Base-by-base conservation (phyloP, 2,888 invertebrate species). In the Machimus rusticus region DNA sequence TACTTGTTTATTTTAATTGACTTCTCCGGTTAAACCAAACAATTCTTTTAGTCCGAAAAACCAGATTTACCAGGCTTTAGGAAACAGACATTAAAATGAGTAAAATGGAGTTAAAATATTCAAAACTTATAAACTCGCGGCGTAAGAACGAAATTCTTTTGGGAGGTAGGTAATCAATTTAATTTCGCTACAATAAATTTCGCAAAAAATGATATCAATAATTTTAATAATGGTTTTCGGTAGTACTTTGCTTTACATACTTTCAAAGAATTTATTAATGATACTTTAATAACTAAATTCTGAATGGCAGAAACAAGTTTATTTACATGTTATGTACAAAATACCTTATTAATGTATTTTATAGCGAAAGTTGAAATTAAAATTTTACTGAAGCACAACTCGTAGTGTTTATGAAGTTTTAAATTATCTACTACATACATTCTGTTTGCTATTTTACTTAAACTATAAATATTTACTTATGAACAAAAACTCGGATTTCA, bases 261-360 rank as follows among this genome's bases (percentile, higher is more conserved):
- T 28, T 66, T 66, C 28, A 28, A 12, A 28, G 4, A 66, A 66
- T 12, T 66, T 23, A 66, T 5, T 66, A 19, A 12, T 66, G 2
- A 28, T 66, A 23, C 6, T 51, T 66, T 66, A 2, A 66, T 28
- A 66, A 66, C 12, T 66, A 66, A 66, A 28, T 66, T 23, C 66
- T 66, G 66, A 66, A 66, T 66, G 66, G 66, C 66, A 66, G 66
- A 66, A 66, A 66, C 8, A 66, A 19, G 66, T 66, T 66, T 66
- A 78, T 78, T 39, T 78, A 78, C 78, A 78, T 39, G 12, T 78
- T 78, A 39, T 78, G 43, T 78, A 78, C 78, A 78, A 16, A 78
- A 78, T 55, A 66, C 12, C 66, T 66, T 66, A 66, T 19, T 66
- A 66, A 1, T 66, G 66, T 9, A 12, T 66, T 66, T 66, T 28